Evolutionary conservation across 2,113 vertebrate genomes (phyloP), one percentile per base, ranked within the genome.

Genomic region (Indicator indicator): DNA sequence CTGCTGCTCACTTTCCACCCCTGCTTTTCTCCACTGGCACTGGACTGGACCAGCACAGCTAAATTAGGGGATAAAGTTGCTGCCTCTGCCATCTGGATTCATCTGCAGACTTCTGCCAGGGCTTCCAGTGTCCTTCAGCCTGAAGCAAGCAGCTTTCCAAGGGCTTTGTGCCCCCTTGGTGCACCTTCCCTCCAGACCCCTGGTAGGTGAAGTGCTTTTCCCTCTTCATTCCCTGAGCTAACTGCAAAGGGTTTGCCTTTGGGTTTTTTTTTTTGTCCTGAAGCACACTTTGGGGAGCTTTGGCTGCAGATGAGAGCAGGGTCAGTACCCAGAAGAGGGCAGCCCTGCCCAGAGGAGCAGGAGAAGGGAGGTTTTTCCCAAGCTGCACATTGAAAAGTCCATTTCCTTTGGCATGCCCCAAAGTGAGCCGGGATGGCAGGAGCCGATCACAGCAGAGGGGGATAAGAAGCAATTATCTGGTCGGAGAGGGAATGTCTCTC

Each of bases 351-450:
- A 13, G 9, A 42, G 68, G 38, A 93, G 55, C 74, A 1, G 14
- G 8, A 8, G 2, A 4, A 56, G 23, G 42, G 9, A 4, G 10
- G 6, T 8, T 50, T 46, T 48, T 17, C 77, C 30, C 32, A 6
- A 23, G 48, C 27, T 24, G 0, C 5, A 3, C 9, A 0, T 19
- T 9, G 4, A 13, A 3, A 33, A 71, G 16, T 28, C 2, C 0
- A 5, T 5, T 32, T 52, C 30, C 38, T 28, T 46, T 50, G 23
- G 16, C 12, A 4, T 40, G 46, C 27, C 16, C 2, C 24, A 6
- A 3, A 17, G 48, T 9, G 20, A 42, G 50, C 17, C 55, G 16
- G 62, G 50, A 48, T 2, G 12, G 24, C 19, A 36, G 44, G 4
- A 32, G 10, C n/a, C 52, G 42, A 4, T 30, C 16, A 63, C 68